Evolutionary conservation across 2,888 invertebrate species (phyloP).

Genomic region (Eristalinus sepulchralis): DNA sequence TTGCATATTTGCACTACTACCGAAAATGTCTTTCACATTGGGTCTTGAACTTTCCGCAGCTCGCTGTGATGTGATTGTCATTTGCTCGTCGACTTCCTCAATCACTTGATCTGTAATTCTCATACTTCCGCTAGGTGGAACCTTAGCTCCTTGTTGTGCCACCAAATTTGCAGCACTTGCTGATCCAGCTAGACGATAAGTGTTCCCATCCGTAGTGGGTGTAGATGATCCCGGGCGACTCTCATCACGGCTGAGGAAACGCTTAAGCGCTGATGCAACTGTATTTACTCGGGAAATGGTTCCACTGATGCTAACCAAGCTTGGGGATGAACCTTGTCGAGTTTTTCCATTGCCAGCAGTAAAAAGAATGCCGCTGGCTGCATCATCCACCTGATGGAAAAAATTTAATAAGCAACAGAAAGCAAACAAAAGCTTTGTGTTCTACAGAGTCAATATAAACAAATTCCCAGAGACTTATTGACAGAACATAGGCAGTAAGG

Average conservation of each 20-base stretch:
- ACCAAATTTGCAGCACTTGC: conserved; percentile 79
- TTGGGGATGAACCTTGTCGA: conserved; percentile 82
- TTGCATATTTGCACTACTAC: conserved; percentile 81
- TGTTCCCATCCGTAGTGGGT: conserved; percentile 77
- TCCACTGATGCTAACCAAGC: conserved; percentile 80
- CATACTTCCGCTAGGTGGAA: conserved; percentile 81
- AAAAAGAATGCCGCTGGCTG: conserved; percentile 88
- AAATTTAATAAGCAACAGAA: not conserved
- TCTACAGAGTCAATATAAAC: conserved; percentile 29
- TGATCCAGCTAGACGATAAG: conserved; percentile 79
- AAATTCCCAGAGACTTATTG: conserved; percentile 51
- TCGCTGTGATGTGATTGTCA: conserved; percentile 89
- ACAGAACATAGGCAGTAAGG: conserved; percentile 47
- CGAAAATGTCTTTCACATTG: conserved; percentile 85
- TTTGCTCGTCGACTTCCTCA: conserved; percentile 90
- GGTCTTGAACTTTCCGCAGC: conserved; percentile 83
- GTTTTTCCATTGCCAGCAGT: conserved; percentile 83
- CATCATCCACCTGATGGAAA: conserved; percentile 84
- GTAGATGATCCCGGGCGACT: conserved; percentile 81
- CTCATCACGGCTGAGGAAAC: conserved; percentile 90
- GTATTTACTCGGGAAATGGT: conserved; percentile 88
- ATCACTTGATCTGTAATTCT: conserved; percentile 88
- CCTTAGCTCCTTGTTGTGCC: conserved; percentile 68
- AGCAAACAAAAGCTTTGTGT: conserved; percentile 17
- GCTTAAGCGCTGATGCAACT: conserved; percentile 89